Percentiles rank a stretch among this genome's conserved stretches.
Conservation (phyloP, 37 sponge, comb jelly and placozoan species). For the Dysidea cf. avara region DNA sequence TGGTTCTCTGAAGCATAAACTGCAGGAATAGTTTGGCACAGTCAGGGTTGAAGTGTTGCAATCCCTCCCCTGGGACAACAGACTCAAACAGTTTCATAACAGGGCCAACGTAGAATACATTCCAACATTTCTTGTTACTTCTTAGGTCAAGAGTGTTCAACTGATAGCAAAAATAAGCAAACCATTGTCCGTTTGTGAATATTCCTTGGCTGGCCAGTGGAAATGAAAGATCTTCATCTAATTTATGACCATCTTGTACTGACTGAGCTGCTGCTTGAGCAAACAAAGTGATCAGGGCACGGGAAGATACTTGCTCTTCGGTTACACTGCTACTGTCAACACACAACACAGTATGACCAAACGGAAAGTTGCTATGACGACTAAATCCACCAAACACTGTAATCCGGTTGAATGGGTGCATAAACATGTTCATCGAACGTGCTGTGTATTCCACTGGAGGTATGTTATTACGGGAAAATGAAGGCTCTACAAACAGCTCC, state of each 20-base stretch:
- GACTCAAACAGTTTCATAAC: conserved; percentile 44
- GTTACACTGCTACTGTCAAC: conserved; percentile 10
- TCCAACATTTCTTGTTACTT: conserved; percentile 10
- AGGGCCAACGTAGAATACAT: conserved; percentile 72
- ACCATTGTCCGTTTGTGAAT: conserved; percentile 59
- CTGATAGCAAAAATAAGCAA: conserved; percentile 77
- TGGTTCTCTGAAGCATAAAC: conserved; percentile 47
- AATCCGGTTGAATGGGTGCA: conserved; percentile 65
- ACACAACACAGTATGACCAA: conserved; percentile 70
- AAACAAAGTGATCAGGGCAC: conserved; percentile 69
- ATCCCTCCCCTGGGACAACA: conserved; percentile 3
- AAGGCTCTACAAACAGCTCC: conserved; percentile 41
- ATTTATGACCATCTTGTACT: conserved; percentile 67
- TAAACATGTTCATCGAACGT: conserved; percentile 35
- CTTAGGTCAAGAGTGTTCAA: conserved; percentile 71
- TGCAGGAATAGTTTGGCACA: conserved; percentile 52
- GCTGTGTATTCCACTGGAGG: conserved; percentile 37
- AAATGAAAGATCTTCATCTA: conserved; percentile 44
- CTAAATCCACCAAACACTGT: conserved; percentile 57
- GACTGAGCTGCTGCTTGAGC: conserved; percentile 60
- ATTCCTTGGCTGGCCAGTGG: conserved; percentile 67
- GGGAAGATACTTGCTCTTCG: conserved; percentile 39
- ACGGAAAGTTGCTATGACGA: conserved; percentile 23
- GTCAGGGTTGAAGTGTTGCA: conserved; percentile 32
- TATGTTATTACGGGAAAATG: not conserved